A percentile compares a stretch with the other conserved stretches of the same genome.
phyloP scores from a whole-genome alignment of 2,797 vertebrate genomes.

The Pelobates cultripes region DNA sequence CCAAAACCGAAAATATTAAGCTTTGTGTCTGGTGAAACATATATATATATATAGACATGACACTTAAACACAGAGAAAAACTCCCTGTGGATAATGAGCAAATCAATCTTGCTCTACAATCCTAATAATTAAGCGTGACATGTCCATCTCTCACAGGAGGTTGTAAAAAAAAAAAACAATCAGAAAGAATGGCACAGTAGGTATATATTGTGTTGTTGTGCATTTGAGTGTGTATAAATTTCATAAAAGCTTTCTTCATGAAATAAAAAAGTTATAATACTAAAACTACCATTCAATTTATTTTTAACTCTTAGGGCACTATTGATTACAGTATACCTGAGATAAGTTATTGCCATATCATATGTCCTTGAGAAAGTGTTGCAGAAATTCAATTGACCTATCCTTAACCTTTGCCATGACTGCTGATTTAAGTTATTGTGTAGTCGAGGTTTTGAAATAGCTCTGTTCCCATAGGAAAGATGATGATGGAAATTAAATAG shows the following conservation, averaged over 20 bases:
- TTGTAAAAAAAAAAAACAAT: neutral
- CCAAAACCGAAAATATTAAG: too few relatives aligned
- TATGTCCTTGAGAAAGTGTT: conserved; percentile 65
- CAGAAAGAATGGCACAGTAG: too few relatives aligned
- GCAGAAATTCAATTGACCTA: conserved; percentile 71
- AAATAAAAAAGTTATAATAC: neutral
- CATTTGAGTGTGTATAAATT: neutral
- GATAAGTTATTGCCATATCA: conserved; percentile 57
- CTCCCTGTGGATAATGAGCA: too few relatives aligned
- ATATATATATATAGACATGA: too few relatives aligned
- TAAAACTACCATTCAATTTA: conserved; percentile 2
- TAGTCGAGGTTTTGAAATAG: conserved; percentile 59
- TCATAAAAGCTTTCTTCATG: neutral
- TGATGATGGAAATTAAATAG: conserved; percentile 65
- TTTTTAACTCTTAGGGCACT: conserved; percentile 40
- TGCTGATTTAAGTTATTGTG: conserved; percentile 66
- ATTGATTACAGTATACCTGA: conserved; percentile 60
- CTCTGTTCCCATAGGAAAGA: conserved; percentile 54
- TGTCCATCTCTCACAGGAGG: too few relatives aligned
- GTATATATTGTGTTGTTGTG: neutral
- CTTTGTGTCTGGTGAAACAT: too few relatives aligned
- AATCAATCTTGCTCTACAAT: too few relatives aligned
- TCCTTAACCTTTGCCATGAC: conserved; percentile 64
- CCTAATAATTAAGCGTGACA: too few relatives aligned
- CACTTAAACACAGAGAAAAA: too few relatives aligned